phyloP scores from a whole-genome alignment of 2,888 invertebrate species.

The Pyrrhosoma nymphula region DNA sequence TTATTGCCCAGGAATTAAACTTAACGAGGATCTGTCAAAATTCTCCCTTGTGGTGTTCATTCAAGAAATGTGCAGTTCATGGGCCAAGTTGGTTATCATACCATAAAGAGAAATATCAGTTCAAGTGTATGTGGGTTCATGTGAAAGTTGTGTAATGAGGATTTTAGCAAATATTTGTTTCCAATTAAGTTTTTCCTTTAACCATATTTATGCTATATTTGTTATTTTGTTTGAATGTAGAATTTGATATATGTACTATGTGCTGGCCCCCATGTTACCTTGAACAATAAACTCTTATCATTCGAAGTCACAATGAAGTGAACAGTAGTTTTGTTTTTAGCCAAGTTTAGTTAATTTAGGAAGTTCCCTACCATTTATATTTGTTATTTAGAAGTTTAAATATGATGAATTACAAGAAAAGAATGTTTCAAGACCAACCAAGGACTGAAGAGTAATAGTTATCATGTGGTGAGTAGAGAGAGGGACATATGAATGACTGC shows the following conservation, averaged over 20 bases:
- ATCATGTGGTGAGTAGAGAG: too few relatives aligned
- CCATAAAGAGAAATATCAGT: background rate
- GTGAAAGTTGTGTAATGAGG: background rate
- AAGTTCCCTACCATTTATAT: too few relatives aligned
- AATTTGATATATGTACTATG: background rate
- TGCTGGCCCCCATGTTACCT: background rate
- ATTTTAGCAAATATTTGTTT: background rate
- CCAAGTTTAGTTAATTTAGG: too few relatives aligned
- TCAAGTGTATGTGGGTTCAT: background rate
- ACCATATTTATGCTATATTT: background rate
- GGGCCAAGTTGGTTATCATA: background rate
- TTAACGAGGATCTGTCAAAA: background rate
- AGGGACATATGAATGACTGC: too few relatives aligned
- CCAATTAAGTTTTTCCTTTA: background rate
- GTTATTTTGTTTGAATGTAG: conserved; percentile 5
- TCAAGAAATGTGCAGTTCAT: background rate
- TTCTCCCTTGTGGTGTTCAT: too few relatives aligned
- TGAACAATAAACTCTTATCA: background rate
- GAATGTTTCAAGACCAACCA: too few relatives aligned
- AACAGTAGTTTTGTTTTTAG: background rate
- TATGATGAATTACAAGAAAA: too few relatives aligned
- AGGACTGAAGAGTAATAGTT: too few relatives aligned
- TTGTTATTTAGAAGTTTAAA: too few relatives aligned
- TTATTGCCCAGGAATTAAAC: too few relatives aligned
- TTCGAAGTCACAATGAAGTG: background rate